A percentile compares a stretch with the other conserved stretches of the same genome.
phyloP scores from a whole-genome alignment of 1,140 invertebrate genomes.

The Bombus difficillimus region DNA sequence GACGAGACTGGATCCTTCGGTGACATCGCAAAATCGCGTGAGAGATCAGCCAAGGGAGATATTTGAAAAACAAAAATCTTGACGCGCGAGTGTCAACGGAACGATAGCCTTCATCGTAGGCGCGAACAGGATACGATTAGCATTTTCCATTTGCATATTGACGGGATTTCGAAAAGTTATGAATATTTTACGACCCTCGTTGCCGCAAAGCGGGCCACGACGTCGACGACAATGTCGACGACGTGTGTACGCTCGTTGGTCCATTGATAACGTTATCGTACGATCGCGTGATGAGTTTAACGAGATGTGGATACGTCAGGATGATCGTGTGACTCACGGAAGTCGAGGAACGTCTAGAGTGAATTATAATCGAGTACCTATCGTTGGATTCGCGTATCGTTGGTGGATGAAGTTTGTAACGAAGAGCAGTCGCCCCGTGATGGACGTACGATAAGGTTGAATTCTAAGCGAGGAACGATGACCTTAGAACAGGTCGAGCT shows the following conservation, averaged over 20 bases:
- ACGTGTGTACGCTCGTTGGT: background rate
- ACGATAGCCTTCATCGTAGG: conserved; percentile 77
- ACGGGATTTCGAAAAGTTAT: conserved; percentile 83
- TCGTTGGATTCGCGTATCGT: conserved; percentile 32
- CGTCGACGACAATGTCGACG: background rate
- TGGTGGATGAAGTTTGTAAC: background rate
- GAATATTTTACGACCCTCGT: conserved; percentile 80
- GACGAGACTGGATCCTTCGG: conserved; percentile 11
- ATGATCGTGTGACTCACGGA: background rate
- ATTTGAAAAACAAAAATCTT: conserved; percentile 62
- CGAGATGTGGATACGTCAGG: background rate
- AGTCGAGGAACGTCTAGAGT: background rate
- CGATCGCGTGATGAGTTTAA: background rate
- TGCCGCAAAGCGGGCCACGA: background rate
- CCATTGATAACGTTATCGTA: conserved; percentile 48
- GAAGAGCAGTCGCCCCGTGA: background rate
- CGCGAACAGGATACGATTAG: conserved; percentile 77
- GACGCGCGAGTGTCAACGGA: conserved; percentile 74
- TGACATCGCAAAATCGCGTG: conserved; percentile 5
- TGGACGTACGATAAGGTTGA: conserved; percentile 63
- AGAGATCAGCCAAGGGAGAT: background rate
- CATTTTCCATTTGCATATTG: conserved; percentile 83
- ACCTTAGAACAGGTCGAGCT: conserved; percentile 8
- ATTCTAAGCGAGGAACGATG: conserved; percentile 33
- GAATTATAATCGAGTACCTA: conserved; percentile 40